Percentiles rank a stretch among this genome's conserved stretches.
Evolutionary conservation across 1,140 invertebrate species (phyloP).

Genomic region (Pogonomyrmex barbatus): DNA sequence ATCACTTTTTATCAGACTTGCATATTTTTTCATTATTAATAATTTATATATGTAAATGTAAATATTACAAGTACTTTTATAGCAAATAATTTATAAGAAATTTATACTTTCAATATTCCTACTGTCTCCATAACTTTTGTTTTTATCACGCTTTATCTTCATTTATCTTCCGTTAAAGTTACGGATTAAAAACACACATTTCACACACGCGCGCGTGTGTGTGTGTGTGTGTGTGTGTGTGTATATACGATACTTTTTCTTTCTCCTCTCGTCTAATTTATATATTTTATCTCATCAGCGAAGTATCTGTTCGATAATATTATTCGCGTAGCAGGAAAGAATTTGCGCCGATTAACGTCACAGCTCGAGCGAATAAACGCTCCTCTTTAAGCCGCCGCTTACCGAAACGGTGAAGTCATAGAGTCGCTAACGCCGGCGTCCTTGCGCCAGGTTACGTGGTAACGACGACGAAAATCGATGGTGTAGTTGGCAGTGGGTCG

Average conservation of each 20-base stretch:
- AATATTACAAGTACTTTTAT: neutral
- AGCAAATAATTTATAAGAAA: neutral
- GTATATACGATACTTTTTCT: neutral
- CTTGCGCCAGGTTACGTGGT: slow-evolving; percentile 59
- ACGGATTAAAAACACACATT: slow-evolving; percentile 7
- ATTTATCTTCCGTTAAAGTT: neutral
- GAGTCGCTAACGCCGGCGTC: slow-evolving; percentile 53
- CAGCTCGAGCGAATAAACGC: neutral
- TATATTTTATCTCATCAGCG: neutral
- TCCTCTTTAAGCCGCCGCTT: slow-evolving; percentile 49
- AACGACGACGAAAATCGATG: slow-evolving; percentile 74
- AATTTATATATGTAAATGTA: neutral
- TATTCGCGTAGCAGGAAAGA: neutral
- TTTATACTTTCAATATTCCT: neutral
- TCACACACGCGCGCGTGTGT: no score
- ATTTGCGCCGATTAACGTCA: neutral
- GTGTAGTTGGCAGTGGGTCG: slow-evolving; percentile 69
- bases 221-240: no score
- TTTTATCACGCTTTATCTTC: neutral
- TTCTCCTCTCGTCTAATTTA: neutral
- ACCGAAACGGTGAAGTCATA: slow-evolving; percentile 60
- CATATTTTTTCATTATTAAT: slow-evolving; percentile 9
- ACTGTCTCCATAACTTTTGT: neutral
- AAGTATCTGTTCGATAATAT: neutral
- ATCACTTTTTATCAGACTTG: neutral